Evolutionary conservation across 2,888 invertebrate species (phyloP).

Genomic region (Thereva unica): DNA sequence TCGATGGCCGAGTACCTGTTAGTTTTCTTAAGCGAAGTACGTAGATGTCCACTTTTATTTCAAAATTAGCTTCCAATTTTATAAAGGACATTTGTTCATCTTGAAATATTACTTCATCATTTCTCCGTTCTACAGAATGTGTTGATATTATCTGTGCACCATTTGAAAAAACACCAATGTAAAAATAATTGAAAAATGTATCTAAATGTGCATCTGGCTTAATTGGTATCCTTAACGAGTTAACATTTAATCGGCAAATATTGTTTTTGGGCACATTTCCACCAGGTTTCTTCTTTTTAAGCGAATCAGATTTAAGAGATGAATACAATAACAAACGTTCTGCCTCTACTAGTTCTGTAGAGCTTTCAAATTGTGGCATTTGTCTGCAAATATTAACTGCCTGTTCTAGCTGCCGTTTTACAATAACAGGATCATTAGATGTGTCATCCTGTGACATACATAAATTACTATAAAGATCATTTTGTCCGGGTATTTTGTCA

Average conservation of each 20-base stretch:
- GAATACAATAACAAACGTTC: constrained; percentile 60
- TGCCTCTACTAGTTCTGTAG: constrained; percentile 61
- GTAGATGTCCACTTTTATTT: constrained; percentile 59
- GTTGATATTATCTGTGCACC: constrained; percentile 54
- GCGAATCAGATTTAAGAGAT: constrained; percentile 45
- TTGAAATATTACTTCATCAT: constrained; percentile 51
- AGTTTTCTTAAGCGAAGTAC: constrained; percentile 58
- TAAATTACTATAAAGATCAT: constrained; percentile 21
- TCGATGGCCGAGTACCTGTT: constrained; percentile 3
- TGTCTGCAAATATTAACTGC: constrained; percentile 59
- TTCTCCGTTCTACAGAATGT: constrained; percentile 52
- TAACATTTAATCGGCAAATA: constrained; percentile 20
- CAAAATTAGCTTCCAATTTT: constrained; percentile 53
- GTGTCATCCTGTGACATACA: background rate
- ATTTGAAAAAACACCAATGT: constrained; percentile 54
- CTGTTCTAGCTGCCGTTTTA: constrained; percentile 57
- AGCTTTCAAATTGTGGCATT: constrained; percentile 58
- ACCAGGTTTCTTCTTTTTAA: constrained; percentile 2
- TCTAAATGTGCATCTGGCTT: constrained; percentile 50
- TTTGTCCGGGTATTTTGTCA: constrained; percentile 25
- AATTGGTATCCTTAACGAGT: constrained; percentile 51
- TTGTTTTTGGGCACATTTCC: constrained; percentile 24
- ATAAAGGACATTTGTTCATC: constrained; percentile 55
- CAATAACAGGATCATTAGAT: constrained; percentile 43
- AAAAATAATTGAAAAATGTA: constrained; percentile 56